Percentiles rank a stretch among this genome's conserved stretches.
Conservation (phyloP, 1,140 invertebrate species). For the Anadara kagoshimensis region DNA sequence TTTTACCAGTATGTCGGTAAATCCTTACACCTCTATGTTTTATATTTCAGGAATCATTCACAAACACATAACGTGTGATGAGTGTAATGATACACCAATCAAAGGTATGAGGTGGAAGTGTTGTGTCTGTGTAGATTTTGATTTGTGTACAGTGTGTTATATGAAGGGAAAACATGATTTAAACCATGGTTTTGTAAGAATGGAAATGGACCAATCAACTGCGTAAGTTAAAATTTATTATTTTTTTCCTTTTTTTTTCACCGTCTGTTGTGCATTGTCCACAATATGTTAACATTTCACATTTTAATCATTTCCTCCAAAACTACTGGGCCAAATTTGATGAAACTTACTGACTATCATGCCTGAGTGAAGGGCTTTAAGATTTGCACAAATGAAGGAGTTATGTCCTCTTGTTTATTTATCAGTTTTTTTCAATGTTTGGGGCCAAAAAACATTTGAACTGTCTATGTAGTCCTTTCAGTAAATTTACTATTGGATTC, state of each 20-base stretch:
- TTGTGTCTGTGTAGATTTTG: constrained; percentile 31
- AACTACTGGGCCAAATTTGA: too few species aligned
- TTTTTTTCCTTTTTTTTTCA: too few species aligned
- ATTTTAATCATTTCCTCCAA: too few species aligned
- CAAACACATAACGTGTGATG: constrained; percentile 32
- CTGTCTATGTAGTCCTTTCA: too few species aligned
- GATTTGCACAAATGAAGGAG: too few species aligned
- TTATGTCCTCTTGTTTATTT: background rate
- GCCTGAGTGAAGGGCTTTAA: too few species aligned
- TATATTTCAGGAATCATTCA: constrained; percentile 47
- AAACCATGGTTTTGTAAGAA: constrained; percentile 44
- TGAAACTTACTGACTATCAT: too few species aligned
- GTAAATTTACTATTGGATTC: too few species aligned
- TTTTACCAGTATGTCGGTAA: too few species aligned
- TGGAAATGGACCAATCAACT: constrained; percentile 29
- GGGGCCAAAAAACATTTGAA: background rate
- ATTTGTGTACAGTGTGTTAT: constrained; percentile 50
- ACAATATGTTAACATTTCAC: background rate
- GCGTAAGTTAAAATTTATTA: constrained; percentile 30
- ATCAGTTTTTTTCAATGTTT: background rate
- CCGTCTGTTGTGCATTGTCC: too few species aligned
- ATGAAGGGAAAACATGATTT: constrained; percentile 43
- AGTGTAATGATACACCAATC: constrained; percentile 32
- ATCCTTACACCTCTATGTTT: too few species aligned
- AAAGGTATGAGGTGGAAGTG: constrained; percentile 49